Evolutionary conservation across 2,797 vertebrate species (phyloP), one percentile per base, ranked within the genome.

Genomic region (Hirundo rustica): DNA sequence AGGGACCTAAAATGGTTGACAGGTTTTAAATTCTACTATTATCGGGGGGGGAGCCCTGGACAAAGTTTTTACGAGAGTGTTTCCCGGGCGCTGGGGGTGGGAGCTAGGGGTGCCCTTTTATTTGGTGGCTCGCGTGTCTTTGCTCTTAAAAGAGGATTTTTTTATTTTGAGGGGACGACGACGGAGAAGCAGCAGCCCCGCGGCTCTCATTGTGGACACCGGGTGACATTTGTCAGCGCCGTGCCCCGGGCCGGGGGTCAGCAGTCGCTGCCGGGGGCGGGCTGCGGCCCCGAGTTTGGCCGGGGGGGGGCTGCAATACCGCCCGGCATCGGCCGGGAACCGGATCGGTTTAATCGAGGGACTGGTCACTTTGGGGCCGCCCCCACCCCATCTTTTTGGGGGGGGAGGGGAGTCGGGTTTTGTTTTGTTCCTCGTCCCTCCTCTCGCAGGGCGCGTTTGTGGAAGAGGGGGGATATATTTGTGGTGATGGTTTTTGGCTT

Each of bases 1-100:
- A 95, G 92, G 67, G 85, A 95, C 89, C 97, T 97, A 98, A 98
- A 97, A 98, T 98, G 98, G 97, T 97, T 98, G 98, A 98, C 97
- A 97, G 97, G 95, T 98, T 97, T 87, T 86, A 90, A 94, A 95
- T 89, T 88, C 88, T 79, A 16, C 88, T 79, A 9, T 79, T 91
- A 53, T 30, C 25, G 9, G 20, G 27, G 27, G 81, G 75, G 74
- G 83, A 79, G 60, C 85, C 90, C 80, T 53, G 57, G 92, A 84
- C 92, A 96, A 98, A 98, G 97, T 97, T 97, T 95, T 93, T 65
- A 76, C 67, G 71, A 74, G 97, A 97, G 92, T 93, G 55, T 80
- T 91, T 95, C 38, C 58, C 74, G 73, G 84, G 55, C 76, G 65
- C 30, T 54, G 58, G 34, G 61, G 20, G 64, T 70, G 40, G 77